phyloP scores from a whole-genome alignment of 2,888 invertebrate genomes.

The Agriotes lineatus region DNA sequence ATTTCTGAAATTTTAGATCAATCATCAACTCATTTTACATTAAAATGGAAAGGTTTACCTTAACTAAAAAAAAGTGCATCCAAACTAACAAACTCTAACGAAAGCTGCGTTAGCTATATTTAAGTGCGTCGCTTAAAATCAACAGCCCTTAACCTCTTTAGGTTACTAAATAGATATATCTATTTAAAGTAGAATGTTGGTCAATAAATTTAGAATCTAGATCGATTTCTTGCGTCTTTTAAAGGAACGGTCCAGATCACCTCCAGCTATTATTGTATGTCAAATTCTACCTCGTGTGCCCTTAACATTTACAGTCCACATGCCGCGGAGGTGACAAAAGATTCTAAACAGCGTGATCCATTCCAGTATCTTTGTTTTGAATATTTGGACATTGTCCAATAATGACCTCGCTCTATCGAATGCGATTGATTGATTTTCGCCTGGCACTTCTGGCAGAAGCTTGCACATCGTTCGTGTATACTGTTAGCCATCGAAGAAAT shows the following conservation, averaged over 20 bases:
- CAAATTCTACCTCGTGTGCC: constrained; percentile 17
- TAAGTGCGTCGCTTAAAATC: neutral
- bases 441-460: neutral
- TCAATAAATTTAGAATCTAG: constrained; percentile 21
- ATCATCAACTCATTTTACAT: too few species aligned
- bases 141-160: neutral
- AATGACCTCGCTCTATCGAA: constrained; percentile 10
- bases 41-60: too few species aligned
- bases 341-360: constrained; percentile 15
- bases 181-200: constrained; percentile 7
- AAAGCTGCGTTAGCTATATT: too few species aligned
- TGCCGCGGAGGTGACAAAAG: constrained; percentile 30
- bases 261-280: constrained; percentile 30
- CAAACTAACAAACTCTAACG: too few species aligned
- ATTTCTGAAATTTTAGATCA: too few species aligned
- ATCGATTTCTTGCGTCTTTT: constrained; percentile 36
- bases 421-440: neutral
- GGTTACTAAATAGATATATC: constrained; percentile 67
- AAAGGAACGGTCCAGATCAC: constrained; percentile 39
- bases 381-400: constrained; percentile 29
- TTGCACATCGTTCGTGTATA: too few species aligned
- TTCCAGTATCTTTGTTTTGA: constrained; percentile 11
- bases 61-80: too few species aligned
- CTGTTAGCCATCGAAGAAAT: too few species aligned
- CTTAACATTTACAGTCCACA: constrained; percentile 39